phyloP scores from a whole-genome alignment of 2,113 vertebrate species.

The Varanus salvator region DNA sequence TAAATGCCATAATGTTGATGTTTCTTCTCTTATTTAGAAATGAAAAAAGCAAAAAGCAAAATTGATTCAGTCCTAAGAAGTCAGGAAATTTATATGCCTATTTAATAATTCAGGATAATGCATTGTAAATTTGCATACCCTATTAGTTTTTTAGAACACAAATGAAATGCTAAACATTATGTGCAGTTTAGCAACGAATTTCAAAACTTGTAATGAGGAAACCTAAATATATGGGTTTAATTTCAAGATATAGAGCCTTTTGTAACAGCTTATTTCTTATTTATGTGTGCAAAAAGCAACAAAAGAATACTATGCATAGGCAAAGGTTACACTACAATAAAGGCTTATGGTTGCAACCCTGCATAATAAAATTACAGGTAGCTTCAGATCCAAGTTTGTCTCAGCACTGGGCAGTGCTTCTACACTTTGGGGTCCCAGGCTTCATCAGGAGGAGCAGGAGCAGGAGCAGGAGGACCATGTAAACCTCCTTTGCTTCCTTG shows the following conservation, averaged over 20 bases:
- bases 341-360: too few species aligned
- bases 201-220: neutral
- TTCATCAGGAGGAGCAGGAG: too few species aligned
- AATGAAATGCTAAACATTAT: neutral
- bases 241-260: neutral
- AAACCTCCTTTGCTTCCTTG: too few species aligned
- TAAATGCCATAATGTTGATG: too few species aligned
- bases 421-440: too few species aligned
- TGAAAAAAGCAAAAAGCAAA: neutral
- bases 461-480: too few species aligned
- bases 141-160: conserved; percentile 15
- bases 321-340: neutral
- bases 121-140: neutral
- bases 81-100: neutral
- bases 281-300: neutral
- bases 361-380: too few species aligned
- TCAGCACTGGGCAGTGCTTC: too few species aligned
- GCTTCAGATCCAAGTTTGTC: too few species aligned
- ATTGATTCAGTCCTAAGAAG: neutral
- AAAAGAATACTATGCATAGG: neutral
- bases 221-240: neutral
- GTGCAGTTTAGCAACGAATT: neutral
- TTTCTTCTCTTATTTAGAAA: neutral
- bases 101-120: neutral
- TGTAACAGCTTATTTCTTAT: conserved; percentile 13